Evolutionary conservation across 2,113 vertebrate species (phyloP).

Genomic region (Nesogale talazaci): DNA sequence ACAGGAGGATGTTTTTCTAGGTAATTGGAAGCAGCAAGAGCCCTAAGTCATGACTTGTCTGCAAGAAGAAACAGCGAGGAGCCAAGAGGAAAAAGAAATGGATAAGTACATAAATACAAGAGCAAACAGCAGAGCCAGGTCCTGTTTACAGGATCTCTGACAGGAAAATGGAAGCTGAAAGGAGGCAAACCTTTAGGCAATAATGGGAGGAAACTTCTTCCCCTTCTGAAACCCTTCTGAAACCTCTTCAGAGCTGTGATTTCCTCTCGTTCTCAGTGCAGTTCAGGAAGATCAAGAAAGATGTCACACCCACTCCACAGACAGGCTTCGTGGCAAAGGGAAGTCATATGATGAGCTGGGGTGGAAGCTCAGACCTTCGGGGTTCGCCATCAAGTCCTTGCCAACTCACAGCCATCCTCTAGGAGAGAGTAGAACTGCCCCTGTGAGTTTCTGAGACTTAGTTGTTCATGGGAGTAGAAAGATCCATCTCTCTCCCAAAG

Average conservation of each 20-base stretch:
- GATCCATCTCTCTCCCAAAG: no score
- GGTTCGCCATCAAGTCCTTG: no score
- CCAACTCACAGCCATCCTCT: no score
- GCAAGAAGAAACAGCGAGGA: constrained; percentile 29
- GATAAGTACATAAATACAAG: not conserved
- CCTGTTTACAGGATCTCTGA: not conserved
- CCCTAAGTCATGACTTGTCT: constrained; percentile 2
- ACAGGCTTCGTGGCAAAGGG: not conserved
- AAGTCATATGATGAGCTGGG: not conserved
- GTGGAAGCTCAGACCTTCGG: not conserved
- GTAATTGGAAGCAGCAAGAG: not conserved
- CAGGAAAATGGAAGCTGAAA: not conserved
- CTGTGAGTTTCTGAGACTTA: no score
- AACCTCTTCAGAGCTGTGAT: not conserved
- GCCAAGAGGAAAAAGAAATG: not conserved
- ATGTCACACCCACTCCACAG: not conserved
- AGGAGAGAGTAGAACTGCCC: no score
- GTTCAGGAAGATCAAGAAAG: not conserved
- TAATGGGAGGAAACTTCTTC: not conserved
- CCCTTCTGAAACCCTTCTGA: not conserved
- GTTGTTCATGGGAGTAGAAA: no score
- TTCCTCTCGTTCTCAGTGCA: not conserved
- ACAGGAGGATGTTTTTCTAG: constrained; percentile 27
- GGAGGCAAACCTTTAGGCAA: not conserved
- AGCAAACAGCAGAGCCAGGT: not conserved